Conservation (phyloP, 1,140 invertebrate genomes). For the Danaus melanippus region DNA sequence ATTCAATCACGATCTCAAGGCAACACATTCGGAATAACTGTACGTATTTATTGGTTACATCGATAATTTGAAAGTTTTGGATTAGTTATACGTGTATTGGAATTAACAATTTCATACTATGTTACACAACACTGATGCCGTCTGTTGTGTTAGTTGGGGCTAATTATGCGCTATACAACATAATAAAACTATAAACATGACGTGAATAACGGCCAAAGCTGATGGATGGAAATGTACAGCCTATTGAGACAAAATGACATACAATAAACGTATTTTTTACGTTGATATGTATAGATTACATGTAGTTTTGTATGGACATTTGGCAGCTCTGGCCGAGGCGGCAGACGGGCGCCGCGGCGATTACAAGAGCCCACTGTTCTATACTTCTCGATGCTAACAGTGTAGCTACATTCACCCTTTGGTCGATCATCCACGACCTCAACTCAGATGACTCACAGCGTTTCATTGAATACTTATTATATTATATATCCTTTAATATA, state of each 20-base stretch:
- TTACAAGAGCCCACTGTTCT: conserved; percentile 53
- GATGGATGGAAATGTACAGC: background rate
- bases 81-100: conserved; percentile 16
- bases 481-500: no score
- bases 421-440: conserved; percentile 35
- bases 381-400: conserved; percentile 31
- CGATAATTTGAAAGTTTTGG: conserved; percentile 23
- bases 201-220: background rate
- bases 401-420: conserved; percentile 18
- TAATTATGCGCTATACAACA: conserved; percentile 6
- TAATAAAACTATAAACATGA: conserved; percentile 8
- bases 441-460: conserved; percentile 20
- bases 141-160: conserved; percentile 11
- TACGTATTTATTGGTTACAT: conserved; percentile 22
- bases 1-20: conserved; percentile 35
- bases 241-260: conserved; percentile 6
- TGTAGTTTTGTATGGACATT: conserved; percentile 21
- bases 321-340: conserved; percentile 23
- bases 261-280: conserved; percentile 2
- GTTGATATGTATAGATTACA: no score
- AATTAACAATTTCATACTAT: conserved; percentile 21
- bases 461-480: no score
- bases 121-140: conserved; percentile 17
- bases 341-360: conserved; percentile 37
- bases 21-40: conserved; percentile 30